Base-by-base conservation (phyloP, 2,113 vertebrate species). In the Agapornis roseicollis region DNA sequence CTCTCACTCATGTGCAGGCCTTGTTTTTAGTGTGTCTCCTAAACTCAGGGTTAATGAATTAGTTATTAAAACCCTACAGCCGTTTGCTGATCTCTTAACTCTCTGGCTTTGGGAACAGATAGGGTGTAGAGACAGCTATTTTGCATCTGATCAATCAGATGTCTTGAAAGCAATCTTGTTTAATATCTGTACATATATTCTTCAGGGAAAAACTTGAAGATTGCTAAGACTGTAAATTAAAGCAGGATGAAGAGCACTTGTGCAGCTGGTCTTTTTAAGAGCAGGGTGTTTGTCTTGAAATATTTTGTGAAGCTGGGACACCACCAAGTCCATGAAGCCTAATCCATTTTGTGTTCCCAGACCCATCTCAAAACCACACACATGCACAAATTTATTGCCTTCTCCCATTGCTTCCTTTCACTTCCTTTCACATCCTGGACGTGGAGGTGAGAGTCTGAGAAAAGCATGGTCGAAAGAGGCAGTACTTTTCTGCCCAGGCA, bases 21-120 rank as follows among this genome's bases (percentile, higher is more conserved):
- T 88, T 74, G 24, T 23, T 86, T 90, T 74, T 23, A 81, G 20
- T 60, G 31, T n/a, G 33, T 85, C 14, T 76, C 37, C 35, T 74
- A 42, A 81, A 61, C 20, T 61, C 28, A 65, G 41, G 25, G 41
- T 84, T 76, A 92, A 41, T 53, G 1, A 68, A 92, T 88, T 10
- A 88, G 83, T 94, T 92, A 92, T 90, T 86, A 64, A 84, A 94
- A 92, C 50, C 39, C 10, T 85, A 24, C 10, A 77, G 47, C 17
- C 20, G 41, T 94, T 96, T 92, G 39, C 86, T 89, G 63, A 83
- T 89, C 12, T 70, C 35, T 80, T 85, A 85, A 50, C 35, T 64
- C 18, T 56, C 52, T 84, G 47, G 28, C 61, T 35, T 84, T 90
- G 42, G 39, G 64, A 80, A 42, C 63, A 56, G 74, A 37, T 18